These are phyloP conservation scores for Dryobotodes eremita DNA, from an alignment of 2,888 invertebrate species.

Conservation along the genomic window DNA sequence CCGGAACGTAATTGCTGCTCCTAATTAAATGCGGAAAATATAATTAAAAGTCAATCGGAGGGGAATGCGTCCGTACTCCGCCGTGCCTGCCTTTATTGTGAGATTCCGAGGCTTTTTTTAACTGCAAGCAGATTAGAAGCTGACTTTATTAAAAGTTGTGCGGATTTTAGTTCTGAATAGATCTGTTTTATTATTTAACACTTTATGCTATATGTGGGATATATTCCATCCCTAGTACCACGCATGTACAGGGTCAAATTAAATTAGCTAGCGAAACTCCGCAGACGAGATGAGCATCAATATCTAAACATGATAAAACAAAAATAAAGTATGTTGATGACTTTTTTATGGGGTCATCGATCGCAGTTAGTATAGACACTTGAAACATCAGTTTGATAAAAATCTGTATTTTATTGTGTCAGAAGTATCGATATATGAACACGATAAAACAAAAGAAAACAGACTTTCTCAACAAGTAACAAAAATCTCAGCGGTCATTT, in stretches of 20 bases:
- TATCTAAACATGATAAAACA: not conserved
- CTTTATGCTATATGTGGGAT: not conserved
- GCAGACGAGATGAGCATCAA: not conserved
- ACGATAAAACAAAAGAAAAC: not conserved
- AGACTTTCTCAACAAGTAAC: not conserved
- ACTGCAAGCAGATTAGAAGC: conserved; percentile 22
- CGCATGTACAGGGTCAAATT: not conserved
- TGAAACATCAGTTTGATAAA: not conserved
- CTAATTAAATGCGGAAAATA: conserved; percentile 66
- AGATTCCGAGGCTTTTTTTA: conserved; percentile 38
- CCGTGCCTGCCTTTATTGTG: conserved; percentile 30
- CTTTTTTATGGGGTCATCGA: not conserved
- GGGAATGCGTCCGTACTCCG: conserved; percentile 27
- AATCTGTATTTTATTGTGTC: too few relatives aligned
- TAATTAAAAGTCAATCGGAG: conserved; percentile 63
- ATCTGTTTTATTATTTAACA: not conserved
- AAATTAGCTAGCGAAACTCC: not conserved
- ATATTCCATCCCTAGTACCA: not conserved
- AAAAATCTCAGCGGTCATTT: too few relatives aligned
- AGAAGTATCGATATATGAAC: not conserved
- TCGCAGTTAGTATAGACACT: not conserved
- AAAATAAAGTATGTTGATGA: not conserved
- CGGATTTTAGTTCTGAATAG: conserved; percentile 2
- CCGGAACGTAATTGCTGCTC: conserved; percentile 50
- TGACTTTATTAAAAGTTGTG: conserved; percentile 38